Evolutionary conservation across 1,140 invertebrate genomes (phyloP), one percentile per base, ranked within the genome.

Genomic region (Apocrypta bakeri): DNA sequence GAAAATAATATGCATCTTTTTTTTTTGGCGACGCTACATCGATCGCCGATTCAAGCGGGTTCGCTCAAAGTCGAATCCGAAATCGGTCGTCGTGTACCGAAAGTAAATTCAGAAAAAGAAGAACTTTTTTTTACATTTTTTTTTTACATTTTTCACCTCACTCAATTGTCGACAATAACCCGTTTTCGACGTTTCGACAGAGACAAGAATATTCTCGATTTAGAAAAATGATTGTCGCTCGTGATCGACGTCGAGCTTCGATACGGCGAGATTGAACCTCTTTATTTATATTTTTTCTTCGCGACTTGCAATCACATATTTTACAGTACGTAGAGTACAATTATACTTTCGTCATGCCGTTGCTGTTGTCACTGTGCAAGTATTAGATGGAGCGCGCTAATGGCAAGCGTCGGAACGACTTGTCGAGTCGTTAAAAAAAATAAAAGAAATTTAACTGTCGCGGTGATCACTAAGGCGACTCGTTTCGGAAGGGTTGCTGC

Each of bases 361-460:
- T 12, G 8, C 27, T 66, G 27, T 9, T 27, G 48, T n/a, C 2
- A 63, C 56, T 21, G 61, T 66, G 63, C 48, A n/a, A 56, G 48
- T 56, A 56, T 21, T 9, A 72, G n/a, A 37, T 40, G 21, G 17
- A 42, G 42, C 24, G 24, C 24, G 37, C 7, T 63, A 64, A 33
- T 33, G n/a, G 21, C 27, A 76, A 76, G 29, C 24, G 29, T 69
- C 21, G 27, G 2, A 21, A 25, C 21, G 21, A 24, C 63, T 64
- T 12, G 11, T 17, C 21, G 61, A 33, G 17, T 17, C 64, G 24
- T 68, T 68, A 1, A 9, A 68, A 25, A 66, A 21, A 40, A n/a
- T n/a, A n/a, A n/a, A 40, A 37, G 3, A n/a, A 72, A 69, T 86
- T 91, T 92, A 92, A 87, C 90, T 91, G 63, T 91, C 90, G n/a